phyloP scores from a whole-genome alignment of 2,888 invertebrate species.

The Agonopterix subpropinquella region DNA sequence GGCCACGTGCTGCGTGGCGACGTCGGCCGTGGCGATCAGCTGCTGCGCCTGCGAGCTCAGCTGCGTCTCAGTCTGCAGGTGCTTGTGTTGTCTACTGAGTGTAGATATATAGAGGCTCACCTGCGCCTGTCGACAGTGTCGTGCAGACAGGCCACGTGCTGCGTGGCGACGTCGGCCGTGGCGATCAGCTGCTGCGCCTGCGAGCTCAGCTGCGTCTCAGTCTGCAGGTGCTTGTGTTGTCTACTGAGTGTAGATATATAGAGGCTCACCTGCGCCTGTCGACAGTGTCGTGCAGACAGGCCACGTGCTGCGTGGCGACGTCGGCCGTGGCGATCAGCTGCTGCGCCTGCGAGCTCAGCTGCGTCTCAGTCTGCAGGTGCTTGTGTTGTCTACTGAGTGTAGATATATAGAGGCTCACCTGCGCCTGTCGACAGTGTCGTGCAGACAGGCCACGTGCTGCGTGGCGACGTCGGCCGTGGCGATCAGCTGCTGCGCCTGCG shows the following conservation, averaged over 20 bases:
- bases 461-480: constrained; percentile 79
- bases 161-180: constrained; percentile 78
- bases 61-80: constrained; percentile 77
- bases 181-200: constrained; percentile 79
- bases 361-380: constrained; percentile 78
- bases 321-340: constrained; percentile 79
- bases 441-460: constrained; percentile 77
- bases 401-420: constrained; percentile 33
- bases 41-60: constrained; percentile 78
- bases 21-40: constrained; percentile 79
- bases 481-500: constrained; percentile 79
- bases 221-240: constrained; percentile 77
- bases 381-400: constrained; percentile 78
- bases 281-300: constrained; percentile 79
- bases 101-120: constrained; percentile 34
- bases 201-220: constrained; percentile 75
- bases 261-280: constrained; percentile 65
- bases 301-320: constrained; percentile 75
- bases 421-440: constrained; percentile 78
- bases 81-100: constrained; percentile 79
- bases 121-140: constrained; percentile 76
- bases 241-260: constrained; percentile 71
- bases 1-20: constrained; percentile 75
- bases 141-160: constrained; percentile 78
- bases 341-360: constrained; percentile 77